Base-by-base conservation (phyloP, 1,140 invertebrate species). In the Zaprionus ornatus region DNA sequence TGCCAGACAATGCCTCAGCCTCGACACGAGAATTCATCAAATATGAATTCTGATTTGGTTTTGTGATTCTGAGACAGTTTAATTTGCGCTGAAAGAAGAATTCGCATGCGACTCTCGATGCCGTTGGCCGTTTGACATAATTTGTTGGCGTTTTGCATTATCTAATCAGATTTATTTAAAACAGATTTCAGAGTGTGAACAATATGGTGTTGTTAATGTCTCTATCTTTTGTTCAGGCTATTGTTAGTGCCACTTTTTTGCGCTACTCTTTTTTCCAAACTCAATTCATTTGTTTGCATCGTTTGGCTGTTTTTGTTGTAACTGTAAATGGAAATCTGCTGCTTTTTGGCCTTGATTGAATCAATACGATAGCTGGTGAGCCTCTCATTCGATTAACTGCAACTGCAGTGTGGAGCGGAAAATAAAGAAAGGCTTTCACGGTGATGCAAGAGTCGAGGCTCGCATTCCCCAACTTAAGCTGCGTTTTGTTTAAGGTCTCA, bases 291-390 rank as follows among this genome's bases (percentile, higher is more conserved):
- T 32, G 2, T 25, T 54, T 56, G 5, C 3, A 15, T 17, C 4
- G 35, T 19, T 64, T 80, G 42, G 62, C 52, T 65, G 54, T 77
- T 79, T 71, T 68, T 61, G 62, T 55, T 79, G 50, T 61, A 87
- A 87, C 84, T 80, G 83, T 87, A 83, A 88, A 88, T 64, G 73
- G 83, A 87, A 87, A 83, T 82, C 77, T 48, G 54, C 69, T 45
- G 63, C 9, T 32, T 25, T 54, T 55, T 80, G 77, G 74, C 80
- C 80, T 88, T 88, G 77, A 88, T 87, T 80, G 54, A 70, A 66
- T 59, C 57, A 69, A 57, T 65, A 19, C 40, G 45, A 45, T 81
- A 64, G 17, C 62, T 54, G 40, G 25, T 45, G 12, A 32, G 19
- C 10, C 12, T 63, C 54, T 69, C 1, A 23, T 19, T 9, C 42